Base-by-base conservation (phyloP, 2,888 invertebrate genomes). In the Heliothis peltigera region DNA sequence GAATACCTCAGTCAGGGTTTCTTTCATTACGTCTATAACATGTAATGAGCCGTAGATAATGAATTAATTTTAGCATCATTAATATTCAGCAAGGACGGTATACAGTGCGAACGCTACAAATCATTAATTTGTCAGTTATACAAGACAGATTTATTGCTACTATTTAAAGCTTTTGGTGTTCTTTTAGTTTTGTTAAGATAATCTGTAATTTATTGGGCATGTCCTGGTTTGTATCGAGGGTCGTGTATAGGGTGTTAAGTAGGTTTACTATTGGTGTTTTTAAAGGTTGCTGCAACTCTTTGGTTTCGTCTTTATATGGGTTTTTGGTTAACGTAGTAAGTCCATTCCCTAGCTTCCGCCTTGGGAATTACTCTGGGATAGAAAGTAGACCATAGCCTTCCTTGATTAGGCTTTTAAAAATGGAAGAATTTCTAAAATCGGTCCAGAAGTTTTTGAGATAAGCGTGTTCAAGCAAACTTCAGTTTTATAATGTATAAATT, bases 31-130 rank as follows among this genome's bases (percentile, higher is more conserved):
- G 4, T 51, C 25, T 19, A 46, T 35, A 22, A 48, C 21, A 66
- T 21, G 65, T 55, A 76, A 76, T 64, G 32, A 60, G 44, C 59
- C 60, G 48, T 35, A 56, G 25, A 64, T 64, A 76, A 71, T 75
- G 48, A 48, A 63, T 72, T 64, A 72, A 76, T 76, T 32, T 56
- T 56, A 53, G 32, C 32, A 64, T 74, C 62, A 74, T 77, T 77
- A 77, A 70, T 77, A 77, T 69, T 49, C 60, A 69, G 42, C 69
- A 70, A 72, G 69, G 76, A 65, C 78, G 44, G 19, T 48, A n/a
- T 51, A 75, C 57, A 64, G 65, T 63, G 22, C 44, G 59, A 61
- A 56, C 46, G 51, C 44, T 73, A 66, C 43, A 63, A 68, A 79
- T 68, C 60, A 63, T 59, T 59, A 62, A 68, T 78, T 73, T 73